Percentiles rank a stretch among this genome's conserved stretches.
These are phyloP conservation scores for Anoplius nigerrimus DNA, from an alignment of 2,888 invertebrate genomes.

Conservation along the genomic window DNA sequence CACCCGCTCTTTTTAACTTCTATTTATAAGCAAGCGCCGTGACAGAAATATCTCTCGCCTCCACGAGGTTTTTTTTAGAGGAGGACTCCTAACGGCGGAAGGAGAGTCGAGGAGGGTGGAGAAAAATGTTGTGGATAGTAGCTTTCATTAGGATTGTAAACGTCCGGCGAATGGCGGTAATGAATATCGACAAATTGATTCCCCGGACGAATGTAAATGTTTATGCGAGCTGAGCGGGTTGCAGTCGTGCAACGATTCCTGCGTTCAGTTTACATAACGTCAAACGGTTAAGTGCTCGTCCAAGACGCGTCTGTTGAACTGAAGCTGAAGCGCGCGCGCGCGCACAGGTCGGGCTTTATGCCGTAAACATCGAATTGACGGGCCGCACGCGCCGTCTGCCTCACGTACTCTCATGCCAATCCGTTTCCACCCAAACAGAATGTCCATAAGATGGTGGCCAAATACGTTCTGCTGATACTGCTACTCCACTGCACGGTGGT, in stretches of 20 bases:
- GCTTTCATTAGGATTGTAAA: slow-evolving; percentile 34
- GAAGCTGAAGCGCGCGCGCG: slow-evolving; percentile 7
- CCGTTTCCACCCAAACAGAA: slow-evolving; percentile 38
- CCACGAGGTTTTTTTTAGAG: no score
- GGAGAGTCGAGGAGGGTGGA: no score
- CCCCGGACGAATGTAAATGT: slow-evolving; percentile 51
- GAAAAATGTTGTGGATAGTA: not conserved
- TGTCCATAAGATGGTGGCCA: slow-evolving; percentile 55
- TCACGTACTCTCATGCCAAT: not conserved
- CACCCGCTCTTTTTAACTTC: no score
- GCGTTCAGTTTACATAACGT: slow-evolving; percentile 56
- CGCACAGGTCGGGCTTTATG: not conserved
- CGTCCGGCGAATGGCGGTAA: slow-evolving; percentile 44
- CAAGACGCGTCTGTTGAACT: slow-evolving; percentile 28
- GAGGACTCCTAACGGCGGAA: no score
- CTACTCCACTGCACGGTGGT: slow-evolving; percentile 41
- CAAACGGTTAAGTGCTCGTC: slow-evolving; percentile 55
- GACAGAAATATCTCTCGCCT: no score
- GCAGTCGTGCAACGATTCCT: slow-evolving; percentile 36
- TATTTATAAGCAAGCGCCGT: no score
- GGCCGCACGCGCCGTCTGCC: not conserved
- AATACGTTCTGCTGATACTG: slow-evolving; percentile 46
- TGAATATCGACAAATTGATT: slow-evolving; percentile 51
- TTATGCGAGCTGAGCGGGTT: slow-evolving; percentile 45
- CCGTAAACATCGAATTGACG: slow-evolving; percentile 8